phyloP scores from a whole-genome alignment of 2,888 invertebrate genomes.

The Empis livida region DNA sequence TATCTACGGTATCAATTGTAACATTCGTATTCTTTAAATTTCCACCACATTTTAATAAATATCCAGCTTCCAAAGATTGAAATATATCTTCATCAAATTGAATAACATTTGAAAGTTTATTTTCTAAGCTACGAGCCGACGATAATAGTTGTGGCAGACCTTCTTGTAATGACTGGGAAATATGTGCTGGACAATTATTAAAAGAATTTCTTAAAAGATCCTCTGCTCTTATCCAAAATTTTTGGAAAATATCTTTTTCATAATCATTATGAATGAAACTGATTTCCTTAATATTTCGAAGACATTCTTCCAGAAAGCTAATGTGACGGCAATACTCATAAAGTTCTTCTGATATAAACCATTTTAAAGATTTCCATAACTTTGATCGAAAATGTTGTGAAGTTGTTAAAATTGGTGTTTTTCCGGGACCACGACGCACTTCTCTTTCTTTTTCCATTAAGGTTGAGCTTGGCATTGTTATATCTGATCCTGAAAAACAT shows the following conservation, averaged over 20 bases:
- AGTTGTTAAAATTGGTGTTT: conserved; percentile 40
- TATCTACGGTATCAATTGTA: conserved; percentile 30
- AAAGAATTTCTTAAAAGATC: conserved; percentile 34
- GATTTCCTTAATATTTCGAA: conserved; percentile 28
- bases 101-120: conserved; percentile 23
- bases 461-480: conserved; percentile 37
- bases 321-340: conserved; percentile 56
- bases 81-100: conserved; percentile 30
- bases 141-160: conserved; percentile 31
- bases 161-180: conserved; percentile 32
- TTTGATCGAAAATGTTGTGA: conserved; percentile 43
- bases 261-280: conserved; percentile 18
- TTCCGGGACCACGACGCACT: conserved; percentile 35
- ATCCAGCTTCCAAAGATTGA: conserved; percentile 29
- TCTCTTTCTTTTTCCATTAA: conserved; percentile 25
- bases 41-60: conserved; percentile 30
- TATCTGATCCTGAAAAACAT: conserved; percentile 34
- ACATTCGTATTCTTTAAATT: conserved; percentile 31
- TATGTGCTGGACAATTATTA: conserved; percentile 27
- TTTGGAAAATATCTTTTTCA: conserved; percentile 34
- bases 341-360: conserved; percentile 63
- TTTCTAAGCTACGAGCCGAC: conserved; percentile 25
- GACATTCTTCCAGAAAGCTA: conserved; percentile 29
- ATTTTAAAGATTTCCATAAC: conserved; percentile 83
- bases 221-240: conserved; percentile 42